Percentiles rank a stretch among this genome's conserved stretches.
Evolutionary conservation across 1,140 invertebrate species (phyloP).

Genomic region (Habropoda laboriosa): DNA sequence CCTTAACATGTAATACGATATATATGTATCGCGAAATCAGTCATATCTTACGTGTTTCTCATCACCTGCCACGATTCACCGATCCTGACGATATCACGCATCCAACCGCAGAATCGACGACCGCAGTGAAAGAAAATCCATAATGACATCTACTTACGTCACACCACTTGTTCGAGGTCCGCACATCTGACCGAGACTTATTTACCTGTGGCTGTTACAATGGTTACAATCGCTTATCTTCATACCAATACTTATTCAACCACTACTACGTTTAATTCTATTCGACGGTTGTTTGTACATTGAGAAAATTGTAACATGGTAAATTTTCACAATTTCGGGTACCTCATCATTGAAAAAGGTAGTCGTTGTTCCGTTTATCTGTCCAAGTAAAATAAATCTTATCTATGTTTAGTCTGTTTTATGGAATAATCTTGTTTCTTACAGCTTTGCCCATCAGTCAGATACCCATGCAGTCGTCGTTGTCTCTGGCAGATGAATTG

Average conservation of each 20-base stretch:
- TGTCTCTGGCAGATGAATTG: conserved; percentile 88
- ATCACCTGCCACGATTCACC: not conserved
- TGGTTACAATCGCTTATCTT: not conserved
- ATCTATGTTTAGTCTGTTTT: not conserved
- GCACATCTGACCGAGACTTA: not conserved
- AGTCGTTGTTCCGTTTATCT: not conserved
- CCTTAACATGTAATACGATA: not conserved
- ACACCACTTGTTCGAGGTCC: conserved; percentile 9
- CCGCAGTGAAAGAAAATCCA: conserved; percentile 59
- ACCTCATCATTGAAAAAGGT: not conserved
- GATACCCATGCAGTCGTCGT: conserved; percentile 73
- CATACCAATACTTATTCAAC: not conserved
- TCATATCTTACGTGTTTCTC: not conserved
- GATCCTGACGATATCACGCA: conserved; percentile 27
- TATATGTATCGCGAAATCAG: not conserved
- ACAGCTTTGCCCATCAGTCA: conserved; percentile 68
- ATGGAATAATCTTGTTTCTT: not conserved
- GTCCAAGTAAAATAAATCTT: not conserved
- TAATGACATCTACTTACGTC: conserved; percentile 40
- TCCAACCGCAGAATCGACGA: conserved; percentile 38
- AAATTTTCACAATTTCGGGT: not conserved
- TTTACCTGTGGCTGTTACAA: not conserved
- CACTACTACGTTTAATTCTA: too few species aligned
- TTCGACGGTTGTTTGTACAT: not conserved
- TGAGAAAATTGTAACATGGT: not conserved